phyloP scores from a whole-genome alignment of 2,113 vertebrate species.

The Gila orcuttii region DNA sequence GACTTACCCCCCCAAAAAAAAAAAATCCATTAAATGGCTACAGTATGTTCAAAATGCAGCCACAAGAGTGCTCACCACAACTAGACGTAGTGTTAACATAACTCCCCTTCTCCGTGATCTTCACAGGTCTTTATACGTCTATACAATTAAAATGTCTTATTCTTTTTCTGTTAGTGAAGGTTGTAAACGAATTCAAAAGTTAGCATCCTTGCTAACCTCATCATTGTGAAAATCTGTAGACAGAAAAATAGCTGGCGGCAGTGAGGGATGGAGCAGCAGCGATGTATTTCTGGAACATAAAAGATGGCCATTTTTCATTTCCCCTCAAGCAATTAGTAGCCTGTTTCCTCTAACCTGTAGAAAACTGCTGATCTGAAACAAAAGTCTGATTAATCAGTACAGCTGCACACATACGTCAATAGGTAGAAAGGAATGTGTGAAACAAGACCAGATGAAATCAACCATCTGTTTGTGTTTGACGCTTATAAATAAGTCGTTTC shows the following conservation, averaged over 20 bases:
- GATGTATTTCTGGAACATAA: conserved; percentile 17
- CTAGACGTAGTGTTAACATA: no score
- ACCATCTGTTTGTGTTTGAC: conserved; percentile 39
- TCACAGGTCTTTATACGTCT: no score
- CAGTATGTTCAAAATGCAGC: no score
- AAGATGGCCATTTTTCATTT: conserved; percentile 20
- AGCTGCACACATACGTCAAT: conserved; percentile 37
- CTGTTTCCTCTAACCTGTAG: conserved; percentile 28
- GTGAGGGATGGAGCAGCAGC: background rate
- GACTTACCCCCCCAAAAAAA: no score
- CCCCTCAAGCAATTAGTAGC: conserved; percentile 21
- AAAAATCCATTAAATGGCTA: no score
- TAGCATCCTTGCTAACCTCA: background rate
- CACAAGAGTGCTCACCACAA: no score
- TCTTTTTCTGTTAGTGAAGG: no score
- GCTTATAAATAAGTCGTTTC: conserved; percentile 19
- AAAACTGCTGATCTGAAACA: conserved; percentile 19
- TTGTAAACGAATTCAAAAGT: background rate
- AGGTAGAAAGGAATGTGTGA: conserved; percentile 6
- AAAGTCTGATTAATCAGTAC: conserved; percentile 11
- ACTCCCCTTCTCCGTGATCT: no score
- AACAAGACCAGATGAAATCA: background rate
- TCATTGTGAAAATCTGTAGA: background rate
- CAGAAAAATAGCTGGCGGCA: background rate
- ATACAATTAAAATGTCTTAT: no score